Base-by-base conservation (phyloP, 2,888 invertebrate species). In the Volucella zonaria region DNA sequence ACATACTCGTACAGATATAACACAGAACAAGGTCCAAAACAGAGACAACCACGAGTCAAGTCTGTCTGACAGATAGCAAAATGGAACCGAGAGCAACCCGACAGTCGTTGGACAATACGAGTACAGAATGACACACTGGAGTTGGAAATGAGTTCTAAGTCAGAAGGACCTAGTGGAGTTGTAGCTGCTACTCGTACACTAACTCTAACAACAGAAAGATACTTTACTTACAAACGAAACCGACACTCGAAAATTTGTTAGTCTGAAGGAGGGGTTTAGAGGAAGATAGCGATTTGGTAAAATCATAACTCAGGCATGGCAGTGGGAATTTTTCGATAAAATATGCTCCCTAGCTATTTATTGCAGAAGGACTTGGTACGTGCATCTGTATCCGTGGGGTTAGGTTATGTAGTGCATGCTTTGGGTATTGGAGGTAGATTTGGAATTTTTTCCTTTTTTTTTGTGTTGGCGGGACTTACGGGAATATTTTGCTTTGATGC, bases 231-330 rank as follows among this genome's bases (percentile, higher is more conserved):
- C 75, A 78, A 78, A 82, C 77, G 56, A 68, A 18, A 67, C 78
- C 73, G 77, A 62, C 74, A 58, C 23, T 23, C 8, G n/a, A 15
- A 42, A n/a, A n/a, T 23, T 14, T 64, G 40, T 40, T 42, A 56
- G 10, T 31, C 10, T 1, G 6, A 12, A 15, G 15, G 47, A 42
- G 38, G 43, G 8, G 10, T 14, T 18, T 2, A n/a, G 8, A 23
- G 49, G 10, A 12, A 70, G 51, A 61, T 1, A 12, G 47, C 75
- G 83, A 71, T 80, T 83, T 83, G 71, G 80, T 75, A 83, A 83
- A 80, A 83, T 83, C 83, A 83, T 83, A 83, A 83, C 83, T 83
- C 83, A 83, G 71, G 61, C 70, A 80, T 83, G 61, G 80, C 83
- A 78, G 49, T 78, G 78, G 64, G 80, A 80, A 75, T 76, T 71